A percentile compares a stretch with the other conserved stretches of the same genome.
Evolutionary conservation across 1,140 invertebrate species (phyloP).

Genomic region (Cydia splendana): DNA sequence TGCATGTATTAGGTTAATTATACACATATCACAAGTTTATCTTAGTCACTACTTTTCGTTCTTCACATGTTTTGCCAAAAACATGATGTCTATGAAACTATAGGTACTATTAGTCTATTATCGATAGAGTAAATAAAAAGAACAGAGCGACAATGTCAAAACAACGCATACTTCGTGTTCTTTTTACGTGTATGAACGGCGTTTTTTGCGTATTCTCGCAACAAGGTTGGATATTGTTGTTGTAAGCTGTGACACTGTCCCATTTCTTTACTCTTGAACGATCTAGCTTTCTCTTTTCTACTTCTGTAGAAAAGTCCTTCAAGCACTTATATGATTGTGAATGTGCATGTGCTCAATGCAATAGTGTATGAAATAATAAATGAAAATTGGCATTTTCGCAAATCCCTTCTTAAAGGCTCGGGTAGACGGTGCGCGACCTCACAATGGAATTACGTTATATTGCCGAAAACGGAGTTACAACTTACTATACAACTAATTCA

Average conservation of each 20-base stretch:
- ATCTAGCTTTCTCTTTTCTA: constrained; percentile 45
- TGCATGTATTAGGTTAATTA: constrained; percentile 24
- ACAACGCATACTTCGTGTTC: too few species aligned
- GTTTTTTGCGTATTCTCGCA: too few species aligned
- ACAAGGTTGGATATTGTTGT: too few species aligned
- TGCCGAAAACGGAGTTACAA: too few species aligned
- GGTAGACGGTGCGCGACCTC: too few species aligned
- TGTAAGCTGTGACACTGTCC: background rate
- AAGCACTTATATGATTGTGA: constrained; percentile 35
- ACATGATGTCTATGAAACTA: constrained; percentile 36
- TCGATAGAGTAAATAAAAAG: background rate
- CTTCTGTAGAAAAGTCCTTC: constrained; percentile 44
- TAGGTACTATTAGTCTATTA: too few species aligned
- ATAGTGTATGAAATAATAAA: background rate
- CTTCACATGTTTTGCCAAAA: constrained; percentile 40
- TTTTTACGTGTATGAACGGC: too few species aligned
- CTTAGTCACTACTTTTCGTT: constrained; percentile 33
- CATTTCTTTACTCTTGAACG: background rate
- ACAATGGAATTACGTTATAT: too few species aligned
- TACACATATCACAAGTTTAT: constrained; percentile 21
- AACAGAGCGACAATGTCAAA: background rate
- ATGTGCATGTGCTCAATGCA: background rate
- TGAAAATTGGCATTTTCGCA: too few species aligned
- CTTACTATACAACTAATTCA: too few species aligned
- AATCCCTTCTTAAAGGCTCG: too few species aligned